Evolutionary conservation across 2,888 invertebrate genomes (phyloP), one percentile per base, ranked within the genome.

Genomic region (Anticlea derivata): DNA sequence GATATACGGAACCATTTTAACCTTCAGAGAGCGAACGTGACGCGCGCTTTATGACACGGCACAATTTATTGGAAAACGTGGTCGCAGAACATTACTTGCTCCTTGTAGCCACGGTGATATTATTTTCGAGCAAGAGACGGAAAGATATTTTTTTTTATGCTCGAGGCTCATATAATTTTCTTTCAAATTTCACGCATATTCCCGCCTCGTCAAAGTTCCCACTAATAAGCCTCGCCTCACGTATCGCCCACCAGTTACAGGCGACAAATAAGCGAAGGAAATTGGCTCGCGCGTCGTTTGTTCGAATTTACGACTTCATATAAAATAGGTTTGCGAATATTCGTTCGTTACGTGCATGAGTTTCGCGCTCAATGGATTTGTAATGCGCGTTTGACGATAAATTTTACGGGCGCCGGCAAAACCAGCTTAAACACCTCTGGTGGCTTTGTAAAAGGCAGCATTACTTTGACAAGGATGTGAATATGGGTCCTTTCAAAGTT

Each of bases 231-330:
- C 33, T 20, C 4, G 37, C 35, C 47, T 47, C 53, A 53, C 53
- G 53, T 53, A 48, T 44, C 13, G 17, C 43, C 43, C 24, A 48
- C 53, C 44, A 48, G 39, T 53, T 30, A 53, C 53, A 48, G 29
- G 48, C 53, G 53, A 53, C 53, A 49, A 48, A 48, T 48, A 53
- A 53, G 53, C 48, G 39, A 30, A 39, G 53, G 34, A 48, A 53
- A 48, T 52, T 53, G 48, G 39, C 35, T 44, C 35, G 20, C 68
- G 63, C 69, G 70, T 73, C 77, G 76, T 75, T 78, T 75, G 68
- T 70, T 68, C 70, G 68, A 80, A 82, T 82, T 83, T 82, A 83
- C 75, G 80, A 75, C 76, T 80, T 78, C 80, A 83, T 82, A 80
- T 80, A 78, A 80, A 61, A 75, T 76, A 71, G 75, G 71, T 73